A percentile compares a stretch with the other conserved stretches of the same genome.
phyloP scores from a whole-genome alignment of 2,888 invertebrate species.

The Allacma fusca region DNA sequence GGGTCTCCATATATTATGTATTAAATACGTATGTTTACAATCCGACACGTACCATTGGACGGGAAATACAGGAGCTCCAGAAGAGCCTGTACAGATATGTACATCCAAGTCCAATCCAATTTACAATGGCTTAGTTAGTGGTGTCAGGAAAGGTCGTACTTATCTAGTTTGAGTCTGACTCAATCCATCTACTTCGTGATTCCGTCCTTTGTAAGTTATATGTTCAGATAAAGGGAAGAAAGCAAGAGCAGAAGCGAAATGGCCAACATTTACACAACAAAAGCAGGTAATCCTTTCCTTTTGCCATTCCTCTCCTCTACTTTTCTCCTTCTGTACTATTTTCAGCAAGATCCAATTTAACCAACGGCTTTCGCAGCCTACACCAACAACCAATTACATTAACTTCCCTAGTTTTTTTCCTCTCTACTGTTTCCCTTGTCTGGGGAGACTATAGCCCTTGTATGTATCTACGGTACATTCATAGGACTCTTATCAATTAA shows the following conservation, averaged over 20 bases:
- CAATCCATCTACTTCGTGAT: not conserved
- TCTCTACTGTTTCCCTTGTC: not conserved
- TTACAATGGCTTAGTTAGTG: slow-evolving; percentile 16
- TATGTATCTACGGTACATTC: too few species aligned
- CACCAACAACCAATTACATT: slow-evolving; percentile 17
- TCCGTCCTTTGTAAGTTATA: not conserved
- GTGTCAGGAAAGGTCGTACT: slow-evolving; percentile 11
- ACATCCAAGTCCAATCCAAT: not conserved
- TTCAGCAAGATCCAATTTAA: slow-evolving; percentile 2
- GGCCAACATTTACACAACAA: slow-evolving; percentile 59
- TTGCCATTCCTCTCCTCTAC: slow-evolving; percentile 35
- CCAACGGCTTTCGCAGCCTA: not conserved
- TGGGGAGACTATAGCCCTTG: too few species aligned
- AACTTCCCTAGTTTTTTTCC: not conserved
- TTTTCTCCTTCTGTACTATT: slow-evolving; percentile 37
- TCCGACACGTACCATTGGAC: too few species aligned
- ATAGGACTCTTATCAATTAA: too few species aligned
- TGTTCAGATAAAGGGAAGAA: slow-evolving; percentile 1
- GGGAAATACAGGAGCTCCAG: too few species aligned
- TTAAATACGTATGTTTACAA: too few species aligned
- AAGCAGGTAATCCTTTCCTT: slow-evolving; percentile 45
- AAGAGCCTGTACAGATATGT: not conserved
- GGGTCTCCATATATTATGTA: too few species aligned
- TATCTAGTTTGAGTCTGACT: slow-evolving; percentile 5
- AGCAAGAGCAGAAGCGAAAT: not conserved